A percentile compares a stretch with the other conserved stretches of the same genome.
These are phyloP conservation scores for Macaria liturata DNA, from an alignment of 2,888 invertebrate species.

Conservation along the genomic window DNA sequence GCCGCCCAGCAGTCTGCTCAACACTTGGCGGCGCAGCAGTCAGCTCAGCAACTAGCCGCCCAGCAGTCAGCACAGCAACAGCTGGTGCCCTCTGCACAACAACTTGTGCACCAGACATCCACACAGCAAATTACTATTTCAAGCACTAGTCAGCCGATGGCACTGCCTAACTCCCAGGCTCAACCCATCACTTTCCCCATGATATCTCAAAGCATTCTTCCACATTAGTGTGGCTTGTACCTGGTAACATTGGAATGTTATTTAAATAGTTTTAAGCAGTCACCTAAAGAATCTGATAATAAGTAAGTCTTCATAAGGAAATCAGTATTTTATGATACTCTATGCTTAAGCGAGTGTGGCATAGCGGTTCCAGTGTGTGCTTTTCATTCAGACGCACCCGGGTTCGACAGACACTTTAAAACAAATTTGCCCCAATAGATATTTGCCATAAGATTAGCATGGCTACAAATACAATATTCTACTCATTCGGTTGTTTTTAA, in stretches of 20 bases:
- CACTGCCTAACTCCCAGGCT: conserved; percentile 72
- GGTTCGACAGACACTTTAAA: no score
- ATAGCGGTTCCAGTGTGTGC: no score
- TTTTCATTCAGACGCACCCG: no score
- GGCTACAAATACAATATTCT: no score
- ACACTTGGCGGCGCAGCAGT: conserved; percentile 60
- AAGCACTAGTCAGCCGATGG: conserved; percentile 77
- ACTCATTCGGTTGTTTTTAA: no score
- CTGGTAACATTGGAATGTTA: neutral
- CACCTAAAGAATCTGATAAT: neutral
- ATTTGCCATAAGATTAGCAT: no score
- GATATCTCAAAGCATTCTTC: conserved; percentile 76
- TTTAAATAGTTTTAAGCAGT: neutral
- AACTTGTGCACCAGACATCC: conserved; percentile 74
- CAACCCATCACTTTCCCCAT: conserved; percentile 77
- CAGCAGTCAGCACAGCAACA: conserved; percentile 75
- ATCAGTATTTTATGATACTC: conserved; percentile 5
- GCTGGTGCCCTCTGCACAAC: conserved; percentile 65
- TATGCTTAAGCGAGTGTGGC: no score
- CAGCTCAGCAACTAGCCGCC: conserved; percentile 65
- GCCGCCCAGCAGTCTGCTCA: conserved; percentile 67
- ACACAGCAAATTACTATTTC: conserved; percentile 77
- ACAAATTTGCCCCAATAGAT: no score
- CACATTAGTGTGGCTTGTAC: conserved; percentile 50
- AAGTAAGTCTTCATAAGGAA: neutral